phyloP scores from a whole-genome alignment of 2,888 invertebrate species.

The Metallyticus violacea region DNA sequence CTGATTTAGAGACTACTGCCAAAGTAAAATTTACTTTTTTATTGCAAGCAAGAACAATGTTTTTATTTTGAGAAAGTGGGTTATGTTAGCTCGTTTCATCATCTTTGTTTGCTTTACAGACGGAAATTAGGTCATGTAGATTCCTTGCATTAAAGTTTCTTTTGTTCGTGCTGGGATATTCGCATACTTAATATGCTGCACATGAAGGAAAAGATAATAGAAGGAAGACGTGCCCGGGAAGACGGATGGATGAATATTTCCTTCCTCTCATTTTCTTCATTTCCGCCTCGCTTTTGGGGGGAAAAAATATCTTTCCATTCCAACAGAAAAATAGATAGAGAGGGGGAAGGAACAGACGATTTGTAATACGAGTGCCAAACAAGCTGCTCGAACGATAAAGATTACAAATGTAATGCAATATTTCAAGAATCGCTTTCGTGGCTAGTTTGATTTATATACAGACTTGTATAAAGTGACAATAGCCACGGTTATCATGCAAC shows the following conservation, averaged over 20 bases:
- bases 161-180: neutral
- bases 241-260: neutral
- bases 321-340: neutral
- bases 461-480: neutral
- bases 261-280: neutral
- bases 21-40: no score
- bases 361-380: neutral
- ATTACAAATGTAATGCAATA: neutral
- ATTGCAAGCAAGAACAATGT: no score
- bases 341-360: neutral
- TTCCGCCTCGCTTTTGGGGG: neutral
- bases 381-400: neutral
- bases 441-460: neutral
- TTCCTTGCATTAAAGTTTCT: neutral
- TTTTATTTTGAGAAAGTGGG: neutral
- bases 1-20: no score
- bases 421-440: neutral
- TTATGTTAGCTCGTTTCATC: neutral
- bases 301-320: neutral
- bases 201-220: neutral
- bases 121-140: neutral
- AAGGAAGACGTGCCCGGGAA: neutral
- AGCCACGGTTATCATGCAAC: neutral
- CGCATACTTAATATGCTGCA: neutral
- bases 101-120: neutral